Conservation (phyloP, 1,140 invertebrate genomes). For the Drosophila arawakana region DNA sequence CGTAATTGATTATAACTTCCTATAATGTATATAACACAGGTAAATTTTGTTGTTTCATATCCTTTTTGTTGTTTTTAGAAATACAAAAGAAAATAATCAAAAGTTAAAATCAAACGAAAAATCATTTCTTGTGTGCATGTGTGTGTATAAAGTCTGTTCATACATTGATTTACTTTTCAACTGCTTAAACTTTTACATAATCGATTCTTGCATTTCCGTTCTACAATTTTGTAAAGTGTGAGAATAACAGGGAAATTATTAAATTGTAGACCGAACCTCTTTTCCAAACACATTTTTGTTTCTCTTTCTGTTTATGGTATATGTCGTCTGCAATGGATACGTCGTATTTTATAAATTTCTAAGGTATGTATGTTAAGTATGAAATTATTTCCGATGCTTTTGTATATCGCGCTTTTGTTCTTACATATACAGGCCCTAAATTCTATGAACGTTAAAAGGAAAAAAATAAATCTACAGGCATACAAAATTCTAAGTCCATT, state of each 20-base stretch:
- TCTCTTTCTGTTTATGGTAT: neutral
- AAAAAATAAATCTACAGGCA: conserved; percentile 78
- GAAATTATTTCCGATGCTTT: conserved; percentile 51
- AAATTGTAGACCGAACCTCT: conserved; percentile 9
- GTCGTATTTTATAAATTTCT: neutral
- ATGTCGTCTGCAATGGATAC: conserved; percentile 46
- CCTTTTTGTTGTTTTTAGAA: conserved; percentile 40
- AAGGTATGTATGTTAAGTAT: conserved; percentile 33
- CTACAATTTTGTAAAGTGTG: conserved; percentile 4
- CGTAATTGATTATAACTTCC: conserved; percentile 78
- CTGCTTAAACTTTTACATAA: conserved; percentile 3
- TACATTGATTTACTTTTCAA: conserved; percentile 14
- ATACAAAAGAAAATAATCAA: conserved; percentile 64
- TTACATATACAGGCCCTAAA: conserved; percentile 71
- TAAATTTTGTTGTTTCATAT: conserved; percentile 40
- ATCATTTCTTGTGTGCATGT: conserved; percentile 23
- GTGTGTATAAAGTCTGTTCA: conserved; percentile 28
- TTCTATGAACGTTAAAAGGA: conserved; percentile 74
- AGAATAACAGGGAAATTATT: conserved; percentile 1
- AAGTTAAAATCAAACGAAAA: conserved; percentile 25
- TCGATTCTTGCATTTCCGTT: neutral
- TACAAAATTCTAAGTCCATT: conserved; percentile 82
- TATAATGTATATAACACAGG: conserved; percentile 76
- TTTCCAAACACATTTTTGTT: neutral
- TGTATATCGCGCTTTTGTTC: conserved; percentile 43